These are phyloP conservation scores for Tokudaia muenninki DNA, from an alignment of 2,797 vertebrate genomes.

Conservation along the genomic window DNA sequence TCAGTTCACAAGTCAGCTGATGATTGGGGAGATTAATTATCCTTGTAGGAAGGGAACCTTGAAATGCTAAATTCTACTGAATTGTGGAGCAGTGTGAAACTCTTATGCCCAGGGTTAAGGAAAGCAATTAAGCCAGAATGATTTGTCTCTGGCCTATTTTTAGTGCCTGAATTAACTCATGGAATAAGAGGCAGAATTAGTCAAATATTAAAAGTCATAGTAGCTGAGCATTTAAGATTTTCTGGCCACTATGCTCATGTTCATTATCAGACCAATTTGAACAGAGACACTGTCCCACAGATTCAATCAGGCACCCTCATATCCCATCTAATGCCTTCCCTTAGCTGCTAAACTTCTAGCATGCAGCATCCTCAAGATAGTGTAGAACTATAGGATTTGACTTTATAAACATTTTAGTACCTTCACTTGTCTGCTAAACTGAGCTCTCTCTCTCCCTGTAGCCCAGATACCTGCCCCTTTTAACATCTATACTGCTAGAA, in stretches of 20 bases:
- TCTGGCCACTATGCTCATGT: neutral
- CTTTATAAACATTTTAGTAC: neutral
- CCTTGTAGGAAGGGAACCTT: neutral
- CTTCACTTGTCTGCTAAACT: neutral
- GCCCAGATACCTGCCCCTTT: neutral
- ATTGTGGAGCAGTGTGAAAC: slow-evolving; percentile 13
- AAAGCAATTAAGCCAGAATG: slow-evolving; percentile 29
- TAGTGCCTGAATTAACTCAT: slow-evolving; percentile 31
- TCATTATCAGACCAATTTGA: neutral
- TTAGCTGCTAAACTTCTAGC: neutral
- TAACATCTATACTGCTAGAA: neutral
- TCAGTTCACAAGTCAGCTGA: slow-evolving; percentile 28
- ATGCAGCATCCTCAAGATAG: neutral
- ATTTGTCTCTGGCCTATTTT: slow-evolving; percentile 30
- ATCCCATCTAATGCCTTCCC: neutral
- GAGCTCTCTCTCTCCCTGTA: neutral
- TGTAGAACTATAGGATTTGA: neutral
- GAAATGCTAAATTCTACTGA: slow-evolving; percentile 56
- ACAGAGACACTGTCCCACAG: too few relatives aligned
- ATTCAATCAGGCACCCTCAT: neutral
- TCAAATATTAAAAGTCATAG: slow-evolving; percentile 17
- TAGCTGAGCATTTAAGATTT: neutral
- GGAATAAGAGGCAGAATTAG: slow-evolving; percentile 24
- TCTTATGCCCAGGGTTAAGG: slow-evolving; percentile 21
- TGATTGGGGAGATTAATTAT: slow-evolving; percentile 43